phyloP scores from a whole-genome alignment of 2,888 invertebrate species.

The Sminthurides aquaticus region DNA sequence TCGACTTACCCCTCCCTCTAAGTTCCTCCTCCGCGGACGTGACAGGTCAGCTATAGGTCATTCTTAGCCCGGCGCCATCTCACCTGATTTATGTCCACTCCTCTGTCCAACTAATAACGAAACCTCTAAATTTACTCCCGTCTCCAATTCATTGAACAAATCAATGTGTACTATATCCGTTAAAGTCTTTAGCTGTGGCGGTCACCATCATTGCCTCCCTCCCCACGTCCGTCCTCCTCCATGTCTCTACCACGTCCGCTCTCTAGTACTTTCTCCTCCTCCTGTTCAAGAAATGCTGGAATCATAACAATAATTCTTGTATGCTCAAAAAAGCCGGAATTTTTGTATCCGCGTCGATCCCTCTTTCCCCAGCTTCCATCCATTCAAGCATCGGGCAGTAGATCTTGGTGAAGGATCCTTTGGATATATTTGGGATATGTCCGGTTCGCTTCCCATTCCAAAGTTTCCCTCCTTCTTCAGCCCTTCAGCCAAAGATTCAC shows the following conservation, averaged over 20 bases:
- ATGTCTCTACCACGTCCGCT: neutral
- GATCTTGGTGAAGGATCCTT: too few species aligned
- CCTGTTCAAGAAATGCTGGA: too few species aligned
- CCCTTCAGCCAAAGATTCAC: too few species aligned
- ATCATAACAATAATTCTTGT: neutral
- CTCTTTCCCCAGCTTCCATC: too few species aligned
- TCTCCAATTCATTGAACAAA: neutral
- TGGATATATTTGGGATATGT: too few species aligned
- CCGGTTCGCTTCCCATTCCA: too few species aligned
- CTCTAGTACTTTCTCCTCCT: neutral
- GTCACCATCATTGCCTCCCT: too few species aligned
- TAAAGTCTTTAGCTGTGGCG: too few species aligned
- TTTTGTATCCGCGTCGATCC: too few species aligned
- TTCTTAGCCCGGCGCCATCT: constrained; percentile 25
- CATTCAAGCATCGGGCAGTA: too few species aligned
- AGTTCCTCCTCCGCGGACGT: constrained; percentile 12
- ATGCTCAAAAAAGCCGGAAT: neutral
- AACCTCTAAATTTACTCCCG: neutral
- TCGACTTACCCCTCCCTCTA: constrained; percentile 21
- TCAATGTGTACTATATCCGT: neutral
- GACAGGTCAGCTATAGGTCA: constrained; percentile 30
- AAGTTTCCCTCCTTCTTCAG: too few species aligned
- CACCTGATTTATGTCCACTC: constrained; percentile 31
- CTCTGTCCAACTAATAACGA: neutral
- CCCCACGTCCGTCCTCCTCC: neutral